Conservation (phyloP, 2,113 vertebrate genomes). For the Sander vitreus region DNA sequence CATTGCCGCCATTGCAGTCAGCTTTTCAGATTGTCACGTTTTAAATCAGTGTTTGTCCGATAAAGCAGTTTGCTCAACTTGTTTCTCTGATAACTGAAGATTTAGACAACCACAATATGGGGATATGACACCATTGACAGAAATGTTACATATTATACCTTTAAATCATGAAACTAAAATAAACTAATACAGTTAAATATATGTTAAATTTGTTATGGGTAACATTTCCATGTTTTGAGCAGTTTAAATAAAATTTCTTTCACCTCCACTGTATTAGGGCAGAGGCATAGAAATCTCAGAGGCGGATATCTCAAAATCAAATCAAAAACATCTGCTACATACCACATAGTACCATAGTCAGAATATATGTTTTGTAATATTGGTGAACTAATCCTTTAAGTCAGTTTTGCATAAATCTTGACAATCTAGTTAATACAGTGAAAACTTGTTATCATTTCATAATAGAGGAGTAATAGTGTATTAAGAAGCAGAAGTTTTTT, state of each 20-base stretch:
- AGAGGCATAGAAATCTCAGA: not conserved
- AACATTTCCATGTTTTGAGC: not conserved
- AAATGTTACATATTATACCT: no score
- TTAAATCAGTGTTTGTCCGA: no score
- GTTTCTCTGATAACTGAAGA: no score
- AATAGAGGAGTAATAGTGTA: not conserved
- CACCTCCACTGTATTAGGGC: not conserved
- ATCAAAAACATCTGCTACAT: not conserved
- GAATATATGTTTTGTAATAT: not conserved
- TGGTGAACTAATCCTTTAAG: conserved; percentile 1
- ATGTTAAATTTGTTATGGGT: no score
- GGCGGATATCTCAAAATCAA: not conserved
- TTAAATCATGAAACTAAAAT: no score
- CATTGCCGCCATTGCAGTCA: no score
- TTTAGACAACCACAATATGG: no score
- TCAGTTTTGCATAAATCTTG: not conserved
- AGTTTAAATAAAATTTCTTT: not conserved
- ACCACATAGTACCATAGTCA: not conserved
- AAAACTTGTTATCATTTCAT: not conserved
- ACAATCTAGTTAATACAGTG: no score
- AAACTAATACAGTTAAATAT: no score
- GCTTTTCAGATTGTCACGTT: no score
- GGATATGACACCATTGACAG: no score
- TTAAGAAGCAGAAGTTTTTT: not conserved
- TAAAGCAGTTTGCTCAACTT: no score